A percentile compares a stretch with the other conserved stretches of the same genome.
These are phyloP conservation scores for Lepilemur ruficaudatus DNA, from an alignment of 2,797 vertebrate species.

Conservation along the genomic window DNA sequence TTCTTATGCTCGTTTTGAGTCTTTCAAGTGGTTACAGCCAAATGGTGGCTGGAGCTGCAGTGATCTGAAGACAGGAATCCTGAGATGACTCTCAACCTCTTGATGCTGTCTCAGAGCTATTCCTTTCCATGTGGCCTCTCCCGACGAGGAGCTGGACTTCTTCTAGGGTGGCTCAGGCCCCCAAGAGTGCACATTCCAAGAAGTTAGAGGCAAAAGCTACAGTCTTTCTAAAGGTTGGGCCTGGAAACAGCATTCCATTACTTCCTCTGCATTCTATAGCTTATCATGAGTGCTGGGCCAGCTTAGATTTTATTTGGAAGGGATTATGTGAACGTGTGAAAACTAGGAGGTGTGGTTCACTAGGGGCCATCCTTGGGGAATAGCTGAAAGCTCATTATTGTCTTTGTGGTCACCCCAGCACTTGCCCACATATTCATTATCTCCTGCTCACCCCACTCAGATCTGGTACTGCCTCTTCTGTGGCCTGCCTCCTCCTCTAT, in stretches of 20 bases:
- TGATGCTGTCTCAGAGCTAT: too few relatives aligned
- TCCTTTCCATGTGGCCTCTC: neutral
- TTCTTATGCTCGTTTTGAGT: neutral
- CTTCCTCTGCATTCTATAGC: neutral
- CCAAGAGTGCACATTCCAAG: neutral
- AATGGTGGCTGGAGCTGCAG: neutral
- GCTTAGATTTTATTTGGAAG: neutral
- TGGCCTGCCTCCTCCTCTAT: neutral
- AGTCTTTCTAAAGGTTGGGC: neutral
- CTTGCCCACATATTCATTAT: neutral
- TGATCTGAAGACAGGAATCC: neutral
- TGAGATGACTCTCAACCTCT: neutral
- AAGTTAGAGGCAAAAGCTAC: neutral
- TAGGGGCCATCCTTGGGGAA: neutral
- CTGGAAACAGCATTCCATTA: neutral
- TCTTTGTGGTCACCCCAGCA: neutral
- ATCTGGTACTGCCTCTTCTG: rapidly evolving
- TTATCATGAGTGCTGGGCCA: rapidly evolving
- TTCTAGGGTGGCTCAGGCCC: neutral
- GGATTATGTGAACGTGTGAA: too few relatives aligned
- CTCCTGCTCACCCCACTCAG: neutral
- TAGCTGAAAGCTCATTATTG: rapidly evolving
- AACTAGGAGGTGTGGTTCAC: neutral
- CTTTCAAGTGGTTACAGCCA: neutral
- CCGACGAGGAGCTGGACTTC: neutral